These are phyloP conservation scores for Parotia lawesii DNA, from an alignment of 2,113 vertebrate genomes.

Conservation along the genomic window DNA sequence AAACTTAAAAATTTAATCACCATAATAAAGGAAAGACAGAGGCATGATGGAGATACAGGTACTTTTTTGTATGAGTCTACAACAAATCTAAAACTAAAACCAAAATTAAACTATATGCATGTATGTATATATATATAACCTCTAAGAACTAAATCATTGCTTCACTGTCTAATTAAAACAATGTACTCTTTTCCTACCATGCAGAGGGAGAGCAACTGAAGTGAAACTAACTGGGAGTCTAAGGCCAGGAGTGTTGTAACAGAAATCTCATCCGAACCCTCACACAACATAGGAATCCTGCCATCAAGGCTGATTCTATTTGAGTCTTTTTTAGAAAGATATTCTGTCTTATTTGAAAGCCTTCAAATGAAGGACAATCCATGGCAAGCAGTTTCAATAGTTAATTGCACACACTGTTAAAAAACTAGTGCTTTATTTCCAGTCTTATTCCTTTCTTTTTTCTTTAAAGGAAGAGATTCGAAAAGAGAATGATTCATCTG, in stretches of 20 bases:
- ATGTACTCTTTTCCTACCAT: neutral
- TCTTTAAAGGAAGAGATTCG: slow-evolving; percentile 15
- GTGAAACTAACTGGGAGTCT: neutral
- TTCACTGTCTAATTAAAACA: neutral
- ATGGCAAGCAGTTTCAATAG: neutral
- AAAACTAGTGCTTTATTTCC: neutral
- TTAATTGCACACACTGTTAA: neutral
- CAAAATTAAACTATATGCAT: neutral
- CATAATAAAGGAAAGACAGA: neutral
- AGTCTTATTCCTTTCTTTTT: neutral
- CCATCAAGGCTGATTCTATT: neutral
- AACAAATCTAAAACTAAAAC: neutral
- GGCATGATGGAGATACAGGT: neutral
- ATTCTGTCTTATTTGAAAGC: neutral
- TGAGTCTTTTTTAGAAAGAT: neutral
- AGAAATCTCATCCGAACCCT: neutral
- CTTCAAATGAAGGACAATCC: neutral
- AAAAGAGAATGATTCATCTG: neutral
- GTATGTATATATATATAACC: neutral
- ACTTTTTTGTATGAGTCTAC: neutral
- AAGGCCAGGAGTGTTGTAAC: neutral
- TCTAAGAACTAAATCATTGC: neutral
- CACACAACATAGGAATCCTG: neutral
- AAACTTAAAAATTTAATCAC: neutral
- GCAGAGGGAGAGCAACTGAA: neutral